These are phyloP conservation scores for Caenorhabditis sp. DNA, from an alignment of 2,888 invertebrate species.

Conservation along the genomic window DNA sequence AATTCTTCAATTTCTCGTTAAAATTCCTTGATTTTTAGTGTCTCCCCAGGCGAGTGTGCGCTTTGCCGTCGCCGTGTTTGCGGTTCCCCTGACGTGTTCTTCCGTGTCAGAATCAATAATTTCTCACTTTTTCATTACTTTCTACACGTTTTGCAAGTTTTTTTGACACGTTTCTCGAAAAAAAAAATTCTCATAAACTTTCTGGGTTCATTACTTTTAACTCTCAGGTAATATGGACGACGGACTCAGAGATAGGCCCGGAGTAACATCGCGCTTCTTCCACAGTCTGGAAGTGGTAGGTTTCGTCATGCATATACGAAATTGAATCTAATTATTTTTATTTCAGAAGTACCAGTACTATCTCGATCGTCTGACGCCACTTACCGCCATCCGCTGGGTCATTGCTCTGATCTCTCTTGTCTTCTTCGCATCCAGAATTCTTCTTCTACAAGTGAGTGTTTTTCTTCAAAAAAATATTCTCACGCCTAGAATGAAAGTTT, in stretches of 20 bases:
- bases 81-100: conserved; percentile 61
- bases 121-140: conserved; percentile 23
- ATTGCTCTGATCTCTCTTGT: conserved; percentile 76
- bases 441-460: conserved; percentile 79
- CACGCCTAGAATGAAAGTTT: too few relatives aligned
- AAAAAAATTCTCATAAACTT: not conserved
- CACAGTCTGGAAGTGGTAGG: conserved; percentile 77
- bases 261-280: conserved; percentile 76
- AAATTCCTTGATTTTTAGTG: not conserved
- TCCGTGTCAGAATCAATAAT: conserved; percentile 45
- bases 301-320: not conserved
- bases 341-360: conserved; percentile 83
- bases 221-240: conserved; percentile 76
- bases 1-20: not conserved
- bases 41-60: conserved; percentile 18
- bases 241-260: conserved; percentile 79
- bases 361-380: conserved; percentile 82
- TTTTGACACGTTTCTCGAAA: not conserved
- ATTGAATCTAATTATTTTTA: not conserved
- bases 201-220: not conserved
- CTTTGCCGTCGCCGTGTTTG: conserved; percentile 47
- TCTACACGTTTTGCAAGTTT: conserved; percentile 11
- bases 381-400: conserved; percentile 79
- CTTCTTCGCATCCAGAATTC: conserved; percentile 76
- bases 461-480: conserved; percentile 13